Conservation (phyloP, 2,113 vertebrate species). For the Osmerus mordax region DNA sequence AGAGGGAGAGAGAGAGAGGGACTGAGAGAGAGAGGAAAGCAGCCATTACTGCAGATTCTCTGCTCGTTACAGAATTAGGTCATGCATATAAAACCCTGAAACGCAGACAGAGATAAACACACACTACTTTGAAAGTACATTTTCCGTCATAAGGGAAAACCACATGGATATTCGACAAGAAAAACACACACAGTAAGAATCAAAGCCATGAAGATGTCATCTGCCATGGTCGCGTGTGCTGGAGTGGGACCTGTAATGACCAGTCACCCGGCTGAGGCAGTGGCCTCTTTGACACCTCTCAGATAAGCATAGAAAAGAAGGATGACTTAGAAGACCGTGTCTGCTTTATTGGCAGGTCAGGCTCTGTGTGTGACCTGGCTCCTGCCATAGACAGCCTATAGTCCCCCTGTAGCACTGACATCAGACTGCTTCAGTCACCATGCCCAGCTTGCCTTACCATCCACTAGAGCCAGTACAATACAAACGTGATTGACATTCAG, state of each 20-base stretch:
- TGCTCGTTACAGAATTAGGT: constrained; percentile 62
- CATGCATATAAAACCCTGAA: constrained; percentile 55
- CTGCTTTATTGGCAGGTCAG: too few relatives aligned
- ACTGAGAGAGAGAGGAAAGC: constrained; percentile 37
- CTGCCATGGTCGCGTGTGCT: not conserved
- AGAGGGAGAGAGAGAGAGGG: not conserved
- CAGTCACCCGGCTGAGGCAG: constrained; percentile 5
- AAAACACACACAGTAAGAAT: constrained; percentile 12
- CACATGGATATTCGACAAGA: constrained; percentile 27
- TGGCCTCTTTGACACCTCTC: not conserved
- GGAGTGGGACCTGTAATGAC: not conserved
- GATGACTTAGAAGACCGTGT: too few relatives aligned
- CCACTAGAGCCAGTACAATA: too few relatives aligned
- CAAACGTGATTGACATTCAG: too few relatives aligned
- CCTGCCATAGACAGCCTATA: too few relatives aligned
- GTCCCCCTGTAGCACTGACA: too few relatives aligned
- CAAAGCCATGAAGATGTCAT: not conserved
- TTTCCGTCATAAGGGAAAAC: constrained; percentile 36
- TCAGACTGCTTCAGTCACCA: too few relatives aligned
- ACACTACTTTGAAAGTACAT: constrained; percentile 35
- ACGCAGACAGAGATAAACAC: constrained; percentile 45
- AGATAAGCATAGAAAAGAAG: too few relatives aligned
- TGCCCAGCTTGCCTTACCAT: too few relatives aligned
- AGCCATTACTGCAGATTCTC: constrained; percentile 48
- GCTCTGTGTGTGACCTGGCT: too few relatives aligned